These are phyloP conservation scores for Horisme vitalbata DNA, from an alignment of 2,888 invertebrate species.

Conservation along the genomic window DNA sequence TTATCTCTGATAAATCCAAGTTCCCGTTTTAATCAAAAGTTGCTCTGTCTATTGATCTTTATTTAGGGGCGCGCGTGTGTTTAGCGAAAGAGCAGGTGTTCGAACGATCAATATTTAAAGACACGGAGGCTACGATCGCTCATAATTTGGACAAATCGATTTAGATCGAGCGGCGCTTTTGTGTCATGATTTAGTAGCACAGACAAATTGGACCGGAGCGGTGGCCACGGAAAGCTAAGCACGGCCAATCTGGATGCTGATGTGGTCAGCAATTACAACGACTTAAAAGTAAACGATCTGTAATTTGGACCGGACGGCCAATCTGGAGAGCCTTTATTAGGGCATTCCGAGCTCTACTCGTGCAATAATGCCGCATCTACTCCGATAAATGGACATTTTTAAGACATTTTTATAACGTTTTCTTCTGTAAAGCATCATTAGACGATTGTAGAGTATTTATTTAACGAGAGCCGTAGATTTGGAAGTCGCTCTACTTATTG, in stretches of 20 bases:
- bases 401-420: conserved; percentile 19
- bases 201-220: conserved; percentile 71
- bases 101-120: conserved; percentile 63
- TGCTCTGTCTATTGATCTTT: conserved; percentile 9
- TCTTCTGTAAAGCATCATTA: conserved; percentile 18
- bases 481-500: conserved; percentile 20
- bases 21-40: conserved; percentile 1
- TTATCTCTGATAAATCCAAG: no score
- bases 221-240: conserved; percentile 25
- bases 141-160: conserved; percentile 80
- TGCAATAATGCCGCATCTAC: conserved; percentile 28
- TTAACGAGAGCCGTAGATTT: conserved; percentile 21
- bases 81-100: conserved; percentile 52
- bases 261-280: conserved; percentile 72
- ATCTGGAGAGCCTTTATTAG: conserved; percentile 51
- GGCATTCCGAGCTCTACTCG: conserved; percentile 34
- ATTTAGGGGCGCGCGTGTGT: conserved; percentile 17
- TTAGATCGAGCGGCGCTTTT: conserved; percentile 78
- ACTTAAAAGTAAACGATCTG: conserved; percentile 69
- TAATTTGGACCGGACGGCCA: conserved; percentile 66
- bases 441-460: conserved; percentile 12
- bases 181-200: conserved; percentile 77
- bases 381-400: conserved; percentile 17
- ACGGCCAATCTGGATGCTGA: conserved; percentile 62
- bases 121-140: conserved; percentile 45